These are phyloP conservation scores for Pipistrellus kuhlii DNA, from an alignment of 2,797 vertebrate species.

Conservation along the genomic window DNA sequence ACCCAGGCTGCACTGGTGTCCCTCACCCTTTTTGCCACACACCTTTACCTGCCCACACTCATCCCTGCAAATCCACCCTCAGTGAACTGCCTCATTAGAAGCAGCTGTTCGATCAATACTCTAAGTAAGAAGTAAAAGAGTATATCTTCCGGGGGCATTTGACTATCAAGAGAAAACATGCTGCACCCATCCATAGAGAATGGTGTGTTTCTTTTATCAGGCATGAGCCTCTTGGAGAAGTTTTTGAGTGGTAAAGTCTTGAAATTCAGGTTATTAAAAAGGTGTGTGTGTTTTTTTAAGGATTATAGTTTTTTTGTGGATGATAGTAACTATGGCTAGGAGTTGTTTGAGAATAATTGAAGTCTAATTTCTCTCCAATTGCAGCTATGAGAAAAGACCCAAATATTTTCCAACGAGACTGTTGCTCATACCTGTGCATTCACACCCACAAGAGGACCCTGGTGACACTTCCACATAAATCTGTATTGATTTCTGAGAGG, in stretches of 20 bases:
- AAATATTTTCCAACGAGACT: conserved; percentile 13
- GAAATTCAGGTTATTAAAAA: neutral
- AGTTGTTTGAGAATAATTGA: neutral
- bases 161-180: neutral
- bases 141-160: neutral
- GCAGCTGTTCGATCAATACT: neutral
- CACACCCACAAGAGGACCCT: neutral
- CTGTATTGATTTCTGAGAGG: conserved; percentile 9
- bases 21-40: neutral
- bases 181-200: neutral
- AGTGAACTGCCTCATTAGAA: neutral
- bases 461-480: neutral
- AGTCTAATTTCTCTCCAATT: neutral
- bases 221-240: neutral
- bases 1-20: too few relatives aligned
- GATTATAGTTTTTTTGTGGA: neutral
- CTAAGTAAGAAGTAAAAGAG: neutral
- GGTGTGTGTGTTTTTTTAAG: neutral
- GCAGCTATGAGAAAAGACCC: neutral
- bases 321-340: neutral
- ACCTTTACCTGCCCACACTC: neutral
- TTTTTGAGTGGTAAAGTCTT: neutral
- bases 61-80: neutral
- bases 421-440: neutral
- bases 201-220: neutral